Base-by-base conservation (phyloP, 2,888 invertebrate species). In the Serrognathus titanus region DNA sequence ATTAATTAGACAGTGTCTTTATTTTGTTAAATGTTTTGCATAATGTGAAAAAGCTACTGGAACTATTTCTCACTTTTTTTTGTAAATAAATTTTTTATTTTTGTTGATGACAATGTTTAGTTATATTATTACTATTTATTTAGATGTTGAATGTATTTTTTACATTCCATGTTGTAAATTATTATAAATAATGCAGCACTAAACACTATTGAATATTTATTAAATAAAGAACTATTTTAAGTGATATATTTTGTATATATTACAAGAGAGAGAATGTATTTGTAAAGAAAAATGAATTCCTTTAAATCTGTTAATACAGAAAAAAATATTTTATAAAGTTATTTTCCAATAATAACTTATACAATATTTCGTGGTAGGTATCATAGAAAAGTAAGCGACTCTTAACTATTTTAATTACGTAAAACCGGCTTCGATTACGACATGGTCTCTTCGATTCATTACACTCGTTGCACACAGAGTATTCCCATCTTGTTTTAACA, bases 161-260 rank as follows among this genome's bases (percentile, higher is more conserved):
- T 55, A 55, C 55, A 55, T 55, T 55, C 55, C 55, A 55, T 43
- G 35, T 41, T 50, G 45, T 48, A 50, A 55, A 49, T 45, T 48
- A 37, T 48, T 48, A 48, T 48, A 48, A 48, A 48, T 48, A 48
- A 48, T 35, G 38, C 48, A 48, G 48, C 31, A 48, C 38, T 48
- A 48, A 12, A 20, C 12, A 37, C 36, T 35, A 55, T 55, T 48
- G 37, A 55, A 55, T 55, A 55, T 55, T 55, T 55, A 55, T 55
- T 55, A 38, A 55, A 55, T 55, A 55, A 55, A 55, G 49, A 55
- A 50, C 31, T 55, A 55, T 55, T 55, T 55, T 55, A 55, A 55
- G 50, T 50, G 24, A 31, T 31, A 31, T 31, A 31, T 31, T 31
- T 31, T 31, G 24, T 31, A 31, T 31, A 31, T 31, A 31, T 31